Conservation (phyloP, 2,797 vertebrate species). For the Catostomus latipinnis region DNA sequence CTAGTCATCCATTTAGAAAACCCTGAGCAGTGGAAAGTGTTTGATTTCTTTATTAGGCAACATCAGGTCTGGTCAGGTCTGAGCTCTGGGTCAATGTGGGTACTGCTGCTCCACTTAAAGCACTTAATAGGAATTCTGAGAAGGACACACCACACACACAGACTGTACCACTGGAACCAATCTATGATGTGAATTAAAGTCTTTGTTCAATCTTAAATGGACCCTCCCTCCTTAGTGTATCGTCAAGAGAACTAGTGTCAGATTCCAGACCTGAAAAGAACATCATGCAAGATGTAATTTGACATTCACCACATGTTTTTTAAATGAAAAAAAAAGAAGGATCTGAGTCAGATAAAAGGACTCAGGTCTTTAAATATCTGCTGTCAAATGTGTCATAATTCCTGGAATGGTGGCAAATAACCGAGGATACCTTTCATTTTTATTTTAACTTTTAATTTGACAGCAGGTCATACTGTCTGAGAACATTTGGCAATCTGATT, state of each 20-base stretch:
- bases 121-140: not conserved
- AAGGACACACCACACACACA: not conserved
- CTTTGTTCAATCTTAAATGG: not conserved
- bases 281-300: slow-evolving; percentile 37
- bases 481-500: slow-evolving; percentile 17
- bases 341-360: slow-evolving; percentile 4
- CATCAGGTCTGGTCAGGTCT: not conserved
- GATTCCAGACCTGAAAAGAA: slow-evolving; percentile 25
- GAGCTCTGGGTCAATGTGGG: not conserved
- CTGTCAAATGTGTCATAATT: slow-evolving; percentile 30
- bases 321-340: slow-evolving; percentile 32
- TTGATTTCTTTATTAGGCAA: slow-evolving; percentile 1
- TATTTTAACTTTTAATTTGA: slow-evolving; percentile 26
- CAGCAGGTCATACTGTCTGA: not conserved
- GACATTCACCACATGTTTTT: slow-evolving; percentile 41
- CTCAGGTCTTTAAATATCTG: slow-evolving; percentile 35
- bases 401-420: slow-evolving; percentile 16
- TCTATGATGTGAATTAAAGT: not conserved
- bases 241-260: slow-evolving; percentile 3
- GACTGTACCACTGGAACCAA: not conserved
- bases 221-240: not conserved
- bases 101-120: slow-evolving; percentile 8
- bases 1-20: not conserved
- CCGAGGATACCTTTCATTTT: not conserved
- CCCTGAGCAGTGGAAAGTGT: not conserved